Percentiles rank a stretch among this genome's conserved stretches.
Conservation (phyloP, 2,113 vertebrate genomes). For the Plotosus lineatus region DNA sequence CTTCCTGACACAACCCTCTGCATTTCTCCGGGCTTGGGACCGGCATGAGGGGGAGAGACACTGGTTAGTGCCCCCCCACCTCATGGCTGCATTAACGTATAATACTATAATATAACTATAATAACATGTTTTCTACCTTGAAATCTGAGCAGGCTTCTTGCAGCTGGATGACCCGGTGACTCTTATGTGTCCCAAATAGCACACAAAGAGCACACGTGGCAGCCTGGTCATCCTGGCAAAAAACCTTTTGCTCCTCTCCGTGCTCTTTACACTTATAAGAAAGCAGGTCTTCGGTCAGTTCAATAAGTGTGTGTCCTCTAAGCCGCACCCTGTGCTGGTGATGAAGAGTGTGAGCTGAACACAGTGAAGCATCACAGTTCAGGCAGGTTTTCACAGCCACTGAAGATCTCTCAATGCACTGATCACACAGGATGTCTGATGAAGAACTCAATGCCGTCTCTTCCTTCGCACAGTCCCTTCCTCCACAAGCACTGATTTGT, state of each 20-base stretch:
- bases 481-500: slow-evolving; percentile 39
- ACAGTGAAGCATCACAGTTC: slow-evolving; percentile 72
- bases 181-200: slow-evolving; percentile 67
- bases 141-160: slow-evolving; percentile 65
- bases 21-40: too few relatives aligned
- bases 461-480: background rate
- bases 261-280: slow-evolving; percentile 74
- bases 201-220: slow-evolving; percentile 71
- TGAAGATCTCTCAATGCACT: slow-evolving; percentile 67
- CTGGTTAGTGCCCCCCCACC: too few relatives aligned
- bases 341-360: slow-evolving; percentile 66
- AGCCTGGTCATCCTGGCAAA: slow-evolving; percentile 66
- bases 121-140: slow-evolving; percentile 59
- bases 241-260: slow-evolving; percentile 71
- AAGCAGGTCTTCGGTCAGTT: slow-evolving; percentile 63
- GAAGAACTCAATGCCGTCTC: slow-evolving; percentile 3
- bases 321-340: slow-evolving; percentile 68
- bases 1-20: too few relatives aligned
- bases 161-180: slow-evolving; percentile 64
- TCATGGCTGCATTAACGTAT: too few relatives aligned
- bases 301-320: slow-evolving; percentile 68
- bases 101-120: background rate
- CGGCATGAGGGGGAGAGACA: too few relatives aligned
- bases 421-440: slow-evolving; percentile 65
- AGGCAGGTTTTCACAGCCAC: slow-evolving; percentile 70